A percentile compares a stretch with the other conserved stretches of the same genome.
Evolutionary conservation across 2,797 vertebrate species (phyloP).

Genomic region (Enteromius paludinosus): DNA sequence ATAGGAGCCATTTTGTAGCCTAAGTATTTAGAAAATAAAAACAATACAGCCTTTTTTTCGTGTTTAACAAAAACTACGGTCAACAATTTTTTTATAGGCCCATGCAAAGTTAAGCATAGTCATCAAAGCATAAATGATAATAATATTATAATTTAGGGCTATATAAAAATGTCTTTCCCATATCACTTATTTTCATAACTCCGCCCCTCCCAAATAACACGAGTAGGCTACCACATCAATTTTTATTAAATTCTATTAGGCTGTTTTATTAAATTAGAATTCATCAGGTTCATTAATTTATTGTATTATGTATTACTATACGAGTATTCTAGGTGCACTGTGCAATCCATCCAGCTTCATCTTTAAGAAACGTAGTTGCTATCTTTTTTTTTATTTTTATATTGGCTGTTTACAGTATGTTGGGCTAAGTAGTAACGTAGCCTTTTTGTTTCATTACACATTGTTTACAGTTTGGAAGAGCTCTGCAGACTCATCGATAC

Average conservation of each 20-base stretch:
- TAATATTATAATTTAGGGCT: not conserved
- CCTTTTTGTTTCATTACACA: not conserved
- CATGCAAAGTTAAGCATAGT: not conserved
- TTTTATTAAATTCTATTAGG: too few relatives aligned
- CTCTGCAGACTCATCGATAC: constrained; percentile 44
- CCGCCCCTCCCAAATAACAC: too few relatives aligned
- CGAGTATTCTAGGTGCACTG: not conserved
- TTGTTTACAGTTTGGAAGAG: constrained; percentile 21
- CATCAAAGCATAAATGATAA: not conserved
- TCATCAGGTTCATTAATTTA: not conserved
- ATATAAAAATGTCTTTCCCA: too few relatives aligned
- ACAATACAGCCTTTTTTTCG: not conserved
- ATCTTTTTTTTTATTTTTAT: not conserved
- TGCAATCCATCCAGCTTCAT: not conserved
- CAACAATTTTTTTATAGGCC: not conserved
- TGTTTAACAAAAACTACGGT: not conserved
- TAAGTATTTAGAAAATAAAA: not conserved
- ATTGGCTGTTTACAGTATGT: too few relatives aligned
- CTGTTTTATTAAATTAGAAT: not conserved
- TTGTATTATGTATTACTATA: not conserved
- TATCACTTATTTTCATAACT: too few relatives aligned
- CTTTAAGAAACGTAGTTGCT: not conserved
- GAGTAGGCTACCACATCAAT: too few relatives aligned
- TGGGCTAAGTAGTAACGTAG: not conserved
- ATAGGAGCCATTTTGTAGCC: not conserved